phyloP scores from a whole-genome alignment of 92 coral and sea anemone species.

The Isaurus tuberculatus region DNA sequence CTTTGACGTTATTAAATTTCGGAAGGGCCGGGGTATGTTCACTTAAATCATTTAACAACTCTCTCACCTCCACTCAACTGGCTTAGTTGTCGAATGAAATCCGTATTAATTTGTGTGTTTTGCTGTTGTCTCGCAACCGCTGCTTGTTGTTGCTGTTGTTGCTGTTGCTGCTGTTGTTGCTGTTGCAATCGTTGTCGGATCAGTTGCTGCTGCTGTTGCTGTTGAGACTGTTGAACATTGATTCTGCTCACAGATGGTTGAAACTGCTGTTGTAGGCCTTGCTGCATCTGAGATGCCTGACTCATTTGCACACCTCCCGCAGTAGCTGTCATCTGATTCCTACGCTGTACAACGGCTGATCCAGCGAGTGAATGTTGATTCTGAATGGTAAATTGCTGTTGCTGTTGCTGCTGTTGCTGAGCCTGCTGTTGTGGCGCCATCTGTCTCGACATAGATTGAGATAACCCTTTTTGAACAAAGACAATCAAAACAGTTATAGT shows the following conservation, averaged over 20 bases:
- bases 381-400: conserved; percentile 71
- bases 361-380: conserved; percentile 71
- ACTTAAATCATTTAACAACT: neutral
- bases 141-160: conserved; percentile 39
- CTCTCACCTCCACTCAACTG: conserved; percentile 28
- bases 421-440: conserved; percentile 59
- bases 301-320: conserved; percentile 41
- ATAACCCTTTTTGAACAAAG: conserved; percentile 18
- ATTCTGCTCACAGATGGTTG: conserved; percentile 51
- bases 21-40: too few relatives aligned
- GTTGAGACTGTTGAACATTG: conserved; percentile 46
- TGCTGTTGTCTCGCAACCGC: conserved; percentile 69
- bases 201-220: conserved; percentile 56
- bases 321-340: conserved; percentile 21
- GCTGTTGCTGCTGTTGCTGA: conserved; percentile 60
- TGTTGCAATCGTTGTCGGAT: conserved; percentile 53
- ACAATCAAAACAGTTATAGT: neutral
- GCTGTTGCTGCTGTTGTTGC: conserved; percentile 43
- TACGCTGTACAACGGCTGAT: conserved; percentile 44
- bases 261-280: conserved; percentile 38
- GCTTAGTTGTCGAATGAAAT: conserved; percentile 30
- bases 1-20: neutral
- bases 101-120: conserved; percentile 63
- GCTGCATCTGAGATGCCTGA: conserved; percentile 52
- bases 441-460: conserved; percentile 56